phyloP scores from a whole-genome alignment of 92 coral and sea anemone species.

The Porites evermanni region DNA sequence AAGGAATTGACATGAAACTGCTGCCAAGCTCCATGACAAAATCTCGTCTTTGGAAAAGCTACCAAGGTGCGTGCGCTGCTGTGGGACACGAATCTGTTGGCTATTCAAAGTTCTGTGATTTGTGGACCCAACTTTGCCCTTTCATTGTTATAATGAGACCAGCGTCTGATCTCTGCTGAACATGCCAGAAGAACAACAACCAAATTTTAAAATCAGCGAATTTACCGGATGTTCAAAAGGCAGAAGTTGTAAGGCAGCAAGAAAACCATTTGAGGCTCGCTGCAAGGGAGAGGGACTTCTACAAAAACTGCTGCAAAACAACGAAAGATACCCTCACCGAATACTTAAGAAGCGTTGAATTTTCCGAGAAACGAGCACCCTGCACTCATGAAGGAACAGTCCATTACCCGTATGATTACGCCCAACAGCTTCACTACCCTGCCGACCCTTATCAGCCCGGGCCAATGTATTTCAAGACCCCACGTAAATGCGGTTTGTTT shows the following conservation, averaged over 20 bases:
- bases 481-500: conserved; percentile 62
- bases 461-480: conserved; percentile 57
- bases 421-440: conserved; percentile 68
- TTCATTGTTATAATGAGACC: conserved; percentile 54
- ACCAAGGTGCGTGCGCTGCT: too few relatives aligned
- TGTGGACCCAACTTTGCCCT: conserved; percentile 59
- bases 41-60: too few relatives aligned
- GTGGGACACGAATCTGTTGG: background rate
- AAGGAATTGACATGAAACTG: conserved; percentile 48
- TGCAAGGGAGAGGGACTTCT: conserved; percentile 51
- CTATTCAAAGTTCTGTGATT: conserved; percentile 60
- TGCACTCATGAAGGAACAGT: conserved; percentile 38
- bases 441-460: conserved; percentile 64
- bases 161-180: conserved; percentile 53
- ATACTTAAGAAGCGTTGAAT: conserved; percentile 27
- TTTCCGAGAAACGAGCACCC: conserved; percentile 34
- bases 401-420: conserved; percentile 67
- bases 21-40: conserved; percentile 3
- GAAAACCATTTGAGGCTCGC: conserved; percentile 46
- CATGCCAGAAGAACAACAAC: conserved; percentile 57
- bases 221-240: conserved; percentile 48
- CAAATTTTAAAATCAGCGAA: conserved; percentile 38
- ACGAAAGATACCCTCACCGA: conserved; percentile 32
- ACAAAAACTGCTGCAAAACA: conserved; percentile 57
- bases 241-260: conserved; percentile 53